Evolutionary conservation across 2,888 invertebrate species (phyloP).

Genomic region (Apodemia mormo): DNA sequence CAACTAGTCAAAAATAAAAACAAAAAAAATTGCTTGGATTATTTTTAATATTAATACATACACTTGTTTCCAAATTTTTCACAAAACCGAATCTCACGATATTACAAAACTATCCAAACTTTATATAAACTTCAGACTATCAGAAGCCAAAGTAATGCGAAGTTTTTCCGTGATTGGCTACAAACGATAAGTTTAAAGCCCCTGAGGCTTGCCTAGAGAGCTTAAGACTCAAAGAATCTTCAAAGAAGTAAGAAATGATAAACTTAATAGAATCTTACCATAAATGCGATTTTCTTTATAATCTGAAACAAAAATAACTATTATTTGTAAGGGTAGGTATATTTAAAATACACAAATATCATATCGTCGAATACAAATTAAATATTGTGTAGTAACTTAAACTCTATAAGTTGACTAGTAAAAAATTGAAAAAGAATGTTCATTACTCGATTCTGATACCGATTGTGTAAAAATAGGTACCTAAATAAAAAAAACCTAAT

Average conservation of each 20-base stretch:
- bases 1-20: no score
- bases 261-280: constrained; percentile 2
- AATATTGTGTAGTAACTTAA: no score
- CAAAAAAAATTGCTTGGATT: not conserved
- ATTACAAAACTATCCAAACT: not conserved
- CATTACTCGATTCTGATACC: no score
- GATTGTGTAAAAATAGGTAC: no score
- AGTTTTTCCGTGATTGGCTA: not conserved
- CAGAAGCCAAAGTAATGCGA: not conserved
- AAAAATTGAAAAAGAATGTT: no score
- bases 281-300: not conserved
- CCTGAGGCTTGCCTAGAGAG: not conserved
- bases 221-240: not conserved
- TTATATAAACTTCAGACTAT: not conserved
- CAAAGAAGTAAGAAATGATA: not conserved
- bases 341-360: not conserved
- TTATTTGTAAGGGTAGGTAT: not conserved
- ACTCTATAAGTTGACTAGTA: no score
- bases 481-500: no score
- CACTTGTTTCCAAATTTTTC: not conserved
- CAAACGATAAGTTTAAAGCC: not conserved
- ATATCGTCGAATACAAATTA: no score
- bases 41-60: not conserved
- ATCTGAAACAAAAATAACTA: not conserved
- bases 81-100: not conserved